phyloP scores from a whole-genome alignment of 2,113 vertebrate genomes.

The Ancistrus triradiatus region DNA sequence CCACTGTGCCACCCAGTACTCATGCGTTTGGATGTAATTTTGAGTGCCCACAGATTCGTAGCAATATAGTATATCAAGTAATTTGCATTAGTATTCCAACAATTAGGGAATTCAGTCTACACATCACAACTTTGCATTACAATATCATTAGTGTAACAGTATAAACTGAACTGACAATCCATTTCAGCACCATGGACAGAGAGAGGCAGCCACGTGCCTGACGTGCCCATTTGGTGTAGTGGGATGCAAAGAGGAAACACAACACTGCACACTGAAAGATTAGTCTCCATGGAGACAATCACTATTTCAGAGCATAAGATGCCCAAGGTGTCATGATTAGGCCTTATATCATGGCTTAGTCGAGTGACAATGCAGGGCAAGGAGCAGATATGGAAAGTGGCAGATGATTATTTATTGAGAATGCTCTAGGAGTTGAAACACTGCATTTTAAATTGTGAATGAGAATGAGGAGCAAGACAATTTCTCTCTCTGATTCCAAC shows the following conservation, averaged over 20 bases:
- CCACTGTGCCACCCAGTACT: too few relatives aligned
- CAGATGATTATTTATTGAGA: not conserved
- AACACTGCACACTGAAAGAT: constrained; percentile 18
- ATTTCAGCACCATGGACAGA: not conserved
- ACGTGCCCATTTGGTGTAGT: not conserved
- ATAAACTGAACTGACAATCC: not conserved
- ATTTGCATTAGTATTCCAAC: too few relatives aligned
- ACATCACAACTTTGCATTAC: too few relatives aligned
- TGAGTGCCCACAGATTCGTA: too few relatives aligned
- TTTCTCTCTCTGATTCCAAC: too few relatives aligned
- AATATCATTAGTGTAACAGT: not conserved
- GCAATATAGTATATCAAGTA: too few relatives aligned
- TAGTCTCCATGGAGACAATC: constrained; percentile 36
- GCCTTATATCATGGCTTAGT: not conserved
- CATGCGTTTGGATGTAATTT: too few relatives aligned
- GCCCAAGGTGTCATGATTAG: constrained; percentile 9
- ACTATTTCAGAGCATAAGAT: constrained; percentile 15
- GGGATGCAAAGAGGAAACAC: not conserved
- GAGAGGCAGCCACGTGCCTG: not conserved
- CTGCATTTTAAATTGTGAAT: not conserved
- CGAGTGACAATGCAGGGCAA: not conserved
- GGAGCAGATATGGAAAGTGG: not conserved
- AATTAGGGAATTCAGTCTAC: too few relatives aligned
- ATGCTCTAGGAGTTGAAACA: not conserved
- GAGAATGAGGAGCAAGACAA: not conserved